These are phyloP conservation scores for Thaleichthys pacificus DNA, from an alignment of 2,797 vertebrate genomes.

Conservation along the genomic window DNA sequence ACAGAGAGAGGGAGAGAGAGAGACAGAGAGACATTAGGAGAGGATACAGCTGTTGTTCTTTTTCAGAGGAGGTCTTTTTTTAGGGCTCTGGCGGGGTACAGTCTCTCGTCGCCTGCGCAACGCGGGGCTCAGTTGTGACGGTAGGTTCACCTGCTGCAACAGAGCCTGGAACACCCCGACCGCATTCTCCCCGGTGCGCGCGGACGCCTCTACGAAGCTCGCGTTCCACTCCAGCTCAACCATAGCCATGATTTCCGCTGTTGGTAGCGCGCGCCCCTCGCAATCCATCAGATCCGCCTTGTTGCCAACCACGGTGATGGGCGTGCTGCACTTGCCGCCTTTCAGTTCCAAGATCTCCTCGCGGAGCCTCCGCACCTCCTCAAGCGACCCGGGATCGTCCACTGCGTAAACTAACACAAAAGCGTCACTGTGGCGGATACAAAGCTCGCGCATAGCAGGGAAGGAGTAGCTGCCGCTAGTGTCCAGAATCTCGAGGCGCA, in stretches of 20 bases:
- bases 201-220: conserved; percentile 72
- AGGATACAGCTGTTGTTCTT: conserved; percentile 67
- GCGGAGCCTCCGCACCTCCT: conserved; percentile 68
- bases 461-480: conserved; percentile 79
- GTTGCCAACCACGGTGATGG: conserved; percentile 70
- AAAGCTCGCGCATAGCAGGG: conserved; percentile 78
- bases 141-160: conserved; percentile 63
- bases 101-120: conserved; percentile 56
- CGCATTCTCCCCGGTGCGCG: conserved; percentile 62
- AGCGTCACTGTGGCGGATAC: conserved; percentile 71
- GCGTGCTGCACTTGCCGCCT: conserved; percentile 39
- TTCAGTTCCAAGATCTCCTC: conserved; percentile 68
- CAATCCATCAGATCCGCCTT: conserved; percentile 55
- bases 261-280: conserved; percentile 47
- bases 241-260: conserved; percentile 53
- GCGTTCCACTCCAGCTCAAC: conserved; percentile 68
- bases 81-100: conserved; percentile 26
- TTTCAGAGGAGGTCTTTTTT: conserved; percentile 43
- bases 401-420: conserved; percentile 74
- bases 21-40: conserved; percentile 30
- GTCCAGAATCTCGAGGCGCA: conserved; percentile 74
- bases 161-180: conserved; percentile 62
- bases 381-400: conserved; percentile 65
- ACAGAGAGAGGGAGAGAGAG: no score
- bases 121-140: conserved; percentile 56